These are phyloP conservation scores for Ranitomeya variabilis DNA, from an alignment of 2,113 vertebrate species.

Conservation along the genomic window DNA sequence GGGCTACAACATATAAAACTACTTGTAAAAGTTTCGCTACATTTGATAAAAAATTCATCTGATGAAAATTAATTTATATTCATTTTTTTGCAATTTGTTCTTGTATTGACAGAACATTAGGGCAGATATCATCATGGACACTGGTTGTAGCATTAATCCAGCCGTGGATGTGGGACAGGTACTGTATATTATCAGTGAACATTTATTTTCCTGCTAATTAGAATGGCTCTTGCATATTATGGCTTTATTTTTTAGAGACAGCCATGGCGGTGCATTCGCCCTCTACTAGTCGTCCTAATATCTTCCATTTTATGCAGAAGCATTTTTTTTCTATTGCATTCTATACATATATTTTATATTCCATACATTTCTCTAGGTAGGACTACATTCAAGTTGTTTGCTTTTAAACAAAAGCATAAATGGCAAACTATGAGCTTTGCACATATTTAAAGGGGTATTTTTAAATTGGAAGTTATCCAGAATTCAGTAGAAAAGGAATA, in stretches of 20 bases:
- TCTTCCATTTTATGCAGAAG: neutral
- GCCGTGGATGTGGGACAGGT: constrained; percentile 90
- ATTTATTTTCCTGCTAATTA: neutral
- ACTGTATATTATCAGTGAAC: neutral
- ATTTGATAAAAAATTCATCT: neutral
- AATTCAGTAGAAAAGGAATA: no score
- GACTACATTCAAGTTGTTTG: no score
- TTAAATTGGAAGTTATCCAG: no score
- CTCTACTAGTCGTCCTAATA: neutral
- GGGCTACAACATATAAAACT: no score
- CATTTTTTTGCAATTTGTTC: constrained; percentile 50
- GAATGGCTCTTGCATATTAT: neutral
- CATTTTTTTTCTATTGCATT: neutral
- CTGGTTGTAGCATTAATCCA: constrained; percentile 82
- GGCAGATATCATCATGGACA: constrained; percentile 82
- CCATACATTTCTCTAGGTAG: no score
- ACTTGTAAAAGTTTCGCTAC: no score
- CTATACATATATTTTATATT: neutral
- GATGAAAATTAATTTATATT: constrained; percentile 3
- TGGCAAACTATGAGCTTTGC: no score
- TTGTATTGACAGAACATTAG: constrained; percentile 74
- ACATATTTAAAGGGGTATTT: no score
- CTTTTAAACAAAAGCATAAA: no score
- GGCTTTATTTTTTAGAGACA: neutral
- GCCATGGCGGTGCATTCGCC: neutral